A percentile compares a stretch with the other conserved stretches of the same genome.
Evolutionary conservation across 2,888 invertebrate genomes (phyloP).

Genomic region (Calliopum simillimum): DNA sequence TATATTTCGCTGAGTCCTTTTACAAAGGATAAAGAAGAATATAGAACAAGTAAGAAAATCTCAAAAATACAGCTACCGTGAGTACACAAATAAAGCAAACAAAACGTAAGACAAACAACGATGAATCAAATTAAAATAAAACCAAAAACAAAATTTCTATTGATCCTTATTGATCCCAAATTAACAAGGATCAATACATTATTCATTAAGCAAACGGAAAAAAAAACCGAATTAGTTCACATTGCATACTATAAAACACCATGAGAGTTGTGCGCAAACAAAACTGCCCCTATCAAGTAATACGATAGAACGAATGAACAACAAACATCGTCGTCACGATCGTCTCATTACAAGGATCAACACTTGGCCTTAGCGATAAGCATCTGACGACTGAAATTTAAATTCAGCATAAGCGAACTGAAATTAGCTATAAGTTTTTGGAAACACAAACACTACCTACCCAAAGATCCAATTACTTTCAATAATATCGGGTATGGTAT

Average conservation of each 20-base stretch:
- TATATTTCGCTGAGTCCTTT: neutral
- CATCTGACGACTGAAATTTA: slow-evolving; percentile 40
- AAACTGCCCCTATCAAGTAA: slow-evolving; percentile 25
- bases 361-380: slow-evolving; percentile 46
- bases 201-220: too few species aligned
- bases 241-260: too few species aligned
- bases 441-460: too few species aligned
- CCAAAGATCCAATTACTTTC: too few species aligned
- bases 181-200: too few species aligned
- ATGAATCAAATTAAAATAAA: slow-evolving; percentile 29
- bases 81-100: slow-evolving; percentile 23
- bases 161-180: slow-evolving; percentile 4
- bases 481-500: too few species aligned
- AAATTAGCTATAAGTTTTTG: too few species aligned
- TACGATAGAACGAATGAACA: slow-evolving; percentile 17
- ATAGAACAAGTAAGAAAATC: too few species aligned
- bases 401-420: slow-evolving; percentile 33
- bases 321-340: neutral
- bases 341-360: slow-evolving; percentile 40
- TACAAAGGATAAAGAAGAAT: neutral
- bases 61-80: slow-evolving; percentile 23
- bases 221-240: too few species aligned
- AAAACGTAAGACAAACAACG: slow-evolving; percentile 25
- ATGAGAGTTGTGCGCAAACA: too few species aligned
- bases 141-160: slow-evolving; percentile 20